Base-by-base conservation (phyloP, 2,888 invertebrate genomes). In the Apodemia duryi region DNA sequence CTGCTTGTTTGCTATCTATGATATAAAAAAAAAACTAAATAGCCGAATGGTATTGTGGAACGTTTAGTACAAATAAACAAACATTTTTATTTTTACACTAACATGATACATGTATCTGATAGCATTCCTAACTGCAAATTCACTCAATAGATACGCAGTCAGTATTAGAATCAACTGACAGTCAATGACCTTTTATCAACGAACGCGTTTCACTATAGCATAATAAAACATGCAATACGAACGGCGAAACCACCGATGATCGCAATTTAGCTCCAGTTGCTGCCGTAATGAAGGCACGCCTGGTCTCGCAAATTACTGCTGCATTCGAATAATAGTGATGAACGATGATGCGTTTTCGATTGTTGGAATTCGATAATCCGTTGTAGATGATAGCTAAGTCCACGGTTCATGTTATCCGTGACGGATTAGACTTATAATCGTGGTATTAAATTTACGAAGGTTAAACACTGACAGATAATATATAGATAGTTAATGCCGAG, bases 221-320 rank as follows among this genome's bases (percentile, higher is more conserved):
- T 54, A 29, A 54, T 54, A 54, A 54, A 54, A 54, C 54, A 29
- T 54, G 29, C 54, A 54, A 29, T 29, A 28, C 28, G 54, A 54
- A 54, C 54, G 10, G 54, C 28, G 5, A 54, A 51, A 29, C 54
- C 29, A 28, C 54, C 29, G 54, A 54, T 54, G 54, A 54, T 54
- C 28, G 54, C 28, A 54, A 28, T 54, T 54, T 28, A 54, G 29
- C 54, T 54, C 28, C 28, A 21, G 54, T 54, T 54, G 29, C 54
- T 10, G 52, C 28, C 52, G 7, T 52, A 11, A 54, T 54, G 54
- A 29, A 54, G 28, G 28, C 11, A 29, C 11, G 54, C 28, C 10
- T 28, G 54, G 54, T 29, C 54, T 54, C 6, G 54, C 29, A 54
- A 9, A 29, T 54, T 54, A 54, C 54, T 54, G 11, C 43, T 43